Evolutionary conservation across 2,113 vertebrate species (phyloP), one percentile per base, ranked within the genome.

Genomic region (Podocnemis expansa): DNA sequence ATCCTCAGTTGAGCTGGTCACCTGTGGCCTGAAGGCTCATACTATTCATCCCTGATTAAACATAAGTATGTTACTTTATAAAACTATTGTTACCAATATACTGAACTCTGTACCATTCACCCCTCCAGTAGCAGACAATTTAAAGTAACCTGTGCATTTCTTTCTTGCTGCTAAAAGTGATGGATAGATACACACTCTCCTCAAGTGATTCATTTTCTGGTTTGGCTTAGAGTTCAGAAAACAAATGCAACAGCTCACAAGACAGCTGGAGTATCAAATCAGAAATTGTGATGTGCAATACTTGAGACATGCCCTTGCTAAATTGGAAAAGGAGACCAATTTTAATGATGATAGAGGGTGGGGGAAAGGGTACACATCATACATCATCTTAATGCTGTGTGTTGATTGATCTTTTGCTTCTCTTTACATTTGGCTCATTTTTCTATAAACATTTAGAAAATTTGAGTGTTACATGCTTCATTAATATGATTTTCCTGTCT

Each of bases 31-130:
- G 17, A 86, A 90, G 80, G 80, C 78, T 85, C 89, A n/a, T 38
- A 63, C 58, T 94, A 91, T 17, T 90, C 10, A 82, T 49, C 47
- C 51, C 87, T 93, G 49, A 89, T 54, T 9, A 76, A 91, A 92
- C 1, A 78, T 0, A 14, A 47, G 55, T 85, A 25, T 60, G 11
- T 55, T 87, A 58, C 45, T 89, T 41, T 70, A 91, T 47, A 38
- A 85, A 96, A 86, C 27, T 79, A 43, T n/a, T 83, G 82, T 78
- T 13, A 84, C 5, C 52, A 21, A 24, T 3, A 4, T 2, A 47
- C 21, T 92, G 47, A 82, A 79, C 11, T 78, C 38, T 29, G 19
- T n/a, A 78, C 43, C 38, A 89, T 16, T 79, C 14, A 0, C 22
- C 13, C 90, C 84, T 93, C 79, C 63, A 63, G 76, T 78, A 22